Conservation (phyloP, 1,140 invertebrate genomes). For the Holcopasites calliopsidis region DNA sequence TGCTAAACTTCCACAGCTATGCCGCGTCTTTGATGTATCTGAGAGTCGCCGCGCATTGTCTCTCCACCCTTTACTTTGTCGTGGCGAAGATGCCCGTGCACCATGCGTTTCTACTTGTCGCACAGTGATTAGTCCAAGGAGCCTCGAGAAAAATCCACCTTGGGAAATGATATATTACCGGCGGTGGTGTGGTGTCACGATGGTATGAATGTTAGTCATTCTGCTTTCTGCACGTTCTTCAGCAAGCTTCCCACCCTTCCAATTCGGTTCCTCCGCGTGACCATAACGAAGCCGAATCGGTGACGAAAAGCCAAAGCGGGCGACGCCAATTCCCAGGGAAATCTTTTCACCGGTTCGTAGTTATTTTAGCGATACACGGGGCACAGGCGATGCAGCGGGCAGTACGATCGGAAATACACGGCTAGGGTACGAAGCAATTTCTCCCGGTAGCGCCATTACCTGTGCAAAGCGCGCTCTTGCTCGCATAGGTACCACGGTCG, state of each 20-base stretch:
- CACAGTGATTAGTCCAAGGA: not conserved
- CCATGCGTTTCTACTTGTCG: not conserved
- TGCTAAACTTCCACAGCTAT: constrained; percentile 2
- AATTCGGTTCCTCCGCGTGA: not conserved
- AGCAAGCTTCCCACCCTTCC: not conserved
- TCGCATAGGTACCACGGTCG: constrained; percentile 6
- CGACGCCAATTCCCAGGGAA: not conserved
- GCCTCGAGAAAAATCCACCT: not conserved
- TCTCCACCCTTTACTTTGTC: constrained; percentile 15
- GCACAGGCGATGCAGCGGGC: not conserved
- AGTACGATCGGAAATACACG: constrained; percentile 9
- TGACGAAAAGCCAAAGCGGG: not conserved
- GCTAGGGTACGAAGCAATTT: constrained; percentile 24
- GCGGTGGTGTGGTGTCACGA: too few species aligned
- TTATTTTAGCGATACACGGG: not conserved
- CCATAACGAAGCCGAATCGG: not conserved
- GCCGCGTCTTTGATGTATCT: not conserved
- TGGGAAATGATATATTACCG: not conserved
- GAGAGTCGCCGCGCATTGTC: not conserved
- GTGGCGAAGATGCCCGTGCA: not conserved
- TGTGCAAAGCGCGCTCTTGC: constrained; percentile 27
- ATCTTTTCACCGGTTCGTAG: not conserved
- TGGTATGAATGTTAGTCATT: too few species aligned
- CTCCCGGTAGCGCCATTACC: constrained; percentile 50
- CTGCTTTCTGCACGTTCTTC: too few species aligned